Base-by-base conservation (phyloP, 2,113 vertebrate genomes). In the Tangachromis dhanisi region DNA sequence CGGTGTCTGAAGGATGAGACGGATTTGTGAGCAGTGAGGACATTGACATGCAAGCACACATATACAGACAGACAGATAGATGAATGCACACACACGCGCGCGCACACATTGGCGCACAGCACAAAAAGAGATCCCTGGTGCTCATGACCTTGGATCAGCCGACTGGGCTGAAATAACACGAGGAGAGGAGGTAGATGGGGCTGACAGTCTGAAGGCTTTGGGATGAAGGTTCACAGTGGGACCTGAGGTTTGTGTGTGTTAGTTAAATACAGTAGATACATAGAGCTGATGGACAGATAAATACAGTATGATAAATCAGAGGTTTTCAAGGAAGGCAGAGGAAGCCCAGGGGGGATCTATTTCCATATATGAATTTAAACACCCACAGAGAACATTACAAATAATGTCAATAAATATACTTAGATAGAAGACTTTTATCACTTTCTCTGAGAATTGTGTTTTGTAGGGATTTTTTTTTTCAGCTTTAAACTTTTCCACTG, bases 1-100 rank as follows among this genome's bases (percentile, higher is more conserved):
- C 55, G 38, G 91, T 93, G 93, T 95, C 94, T 92, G 87, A 92
- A 91, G 92, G 92, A 95, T 94, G 93, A 95, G 93, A 91, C 83
- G 88, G 91, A 94, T 93, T 92, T 90, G 90, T 93, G 88, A 93
- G 91, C 83, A 63, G 92, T 78, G 86, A 92, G 88, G 93, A 96
- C 94, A 91, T 86, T 94, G 92, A 95, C 91, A 92, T 93, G 83
- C 91, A 87, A 86, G 66, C 83, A 10, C 55, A 24, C 80, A 88
- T 89, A 84, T 83, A 83, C 38, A 47, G 53, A 84, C 51, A 85
- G 47, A 83, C 19, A 87, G 40, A 78, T 13, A 86, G 16, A 53
- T 7, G 33, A 17, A 85, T 21, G 14, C 33, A 83, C 12, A 83
- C 12, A 35, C 38, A 14, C 2, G 31, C 73, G 26, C 16, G 5